Evolutionary conservation across 2,113 vertebrate genomes (phyloP).

Genomic region (Glaucidium brasilianum): DNA sequence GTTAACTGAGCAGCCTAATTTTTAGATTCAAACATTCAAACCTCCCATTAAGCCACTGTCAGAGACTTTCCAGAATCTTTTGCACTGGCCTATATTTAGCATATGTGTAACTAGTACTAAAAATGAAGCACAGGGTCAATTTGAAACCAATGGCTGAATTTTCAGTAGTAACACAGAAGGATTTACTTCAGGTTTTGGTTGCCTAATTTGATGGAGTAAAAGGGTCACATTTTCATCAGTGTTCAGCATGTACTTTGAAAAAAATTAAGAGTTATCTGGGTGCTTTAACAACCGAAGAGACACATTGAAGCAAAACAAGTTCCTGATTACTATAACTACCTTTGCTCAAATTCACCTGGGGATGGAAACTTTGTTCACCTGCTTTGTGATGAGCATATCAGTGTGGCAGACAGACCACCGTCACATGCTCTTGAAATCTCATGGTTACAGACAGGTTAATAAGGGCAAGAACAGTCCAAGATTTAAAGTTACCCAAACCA

Average conservation of each 20-base stretch:
- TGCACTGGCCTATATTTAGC: neutral
- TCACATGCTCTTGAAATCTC: neutral
- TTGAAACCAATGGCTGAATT: neutral
- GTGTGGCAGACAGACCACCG: neutral
- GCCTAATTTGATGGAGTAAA: neutral
- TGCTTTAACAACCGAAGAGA: neutral
- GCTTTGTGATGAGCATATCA: neutral
- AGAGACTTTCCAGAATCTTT: neutral
- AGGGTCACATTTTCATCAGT: neutral
- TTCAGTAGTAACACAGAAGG: neutral
- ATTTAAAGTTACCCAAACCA: neutral
- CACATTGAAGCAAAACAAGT: neutral
- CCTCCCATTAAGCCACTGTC: neutral
- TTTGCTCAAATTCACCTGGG: neutral
- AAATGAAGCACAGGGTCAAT: neutral
- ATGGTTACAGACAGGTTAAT: neutral
- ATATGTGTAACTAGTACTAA: neutral
- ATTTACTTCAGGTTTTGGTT: neutral
- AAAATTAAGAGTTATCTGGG: neutral
- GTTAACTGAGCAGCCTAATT: neutral
- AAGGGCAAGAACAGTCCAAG: neutral
- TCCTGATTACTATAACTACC: neutral
- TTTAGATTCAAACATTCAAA: neutral
- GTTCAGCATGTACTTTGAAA: neutral
- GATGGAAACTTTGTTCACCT: neutral